phyloP scores from a whole-genome alignment of 2,113 vertebrate genomes.

The Zosterops japonicus region DNA sequence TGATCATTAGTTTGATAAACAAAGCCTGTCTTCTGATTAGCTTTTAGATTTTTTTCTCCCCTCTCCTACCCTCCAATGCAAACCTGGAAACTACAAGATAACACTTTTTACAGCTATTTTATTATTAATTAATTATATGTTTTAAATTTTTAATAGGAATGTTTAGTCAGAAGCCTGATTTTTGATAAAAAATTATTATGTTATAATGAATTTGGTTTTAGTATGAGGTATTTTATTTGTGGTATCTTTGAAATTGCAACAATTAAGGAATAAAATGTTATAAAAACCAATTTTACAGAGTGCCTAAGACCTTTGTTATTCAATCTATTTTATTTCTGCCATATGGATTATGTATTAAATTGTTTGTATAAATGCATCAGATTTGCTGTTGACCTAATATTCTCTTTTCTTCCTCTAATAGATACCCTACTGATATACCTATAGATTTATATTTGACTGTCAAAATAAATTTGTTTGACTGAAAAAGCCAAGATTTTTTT shows the following conservation, averaged over 20 bases:
- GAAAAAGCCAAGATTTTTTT: not conserved
- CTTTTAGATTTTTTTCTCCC: fast-evolving
- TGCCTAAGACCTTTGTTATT: not conserved
- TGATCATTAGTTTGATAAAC: not conserved
- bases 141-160: not conserved
- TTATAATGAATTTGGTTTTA: not conserved
- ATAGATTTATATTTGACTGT: not conserved
- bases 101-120: not conserved
- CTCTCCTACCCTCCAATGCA: not conserved
- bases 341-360: not conserved
- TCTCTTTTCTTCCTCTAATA: not conserved
- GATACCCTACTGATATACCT: not conserved
- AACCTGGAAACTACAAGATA: not conserved
- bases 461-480: not conserved
- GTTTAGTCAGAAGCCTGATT: not conserved
- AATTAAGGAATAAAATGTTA: not conserved
- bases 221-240: not conserved
- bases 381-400: not conserved
- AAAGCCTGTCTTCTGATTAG: not conserved
- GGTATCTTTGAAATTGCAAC: not conserved
- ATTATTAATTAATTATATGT: not conserved
- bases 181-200: not conserved
- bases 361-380: not conserved
- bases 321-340: not conserved
- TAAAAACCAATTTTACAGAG: not conserved